A percentile compares a stretch with the other conserved stretches of the same genome.
Conservation (phyloP, 1,140 invertebrate genomes). For the Andrena cerasifolii region DNA sequence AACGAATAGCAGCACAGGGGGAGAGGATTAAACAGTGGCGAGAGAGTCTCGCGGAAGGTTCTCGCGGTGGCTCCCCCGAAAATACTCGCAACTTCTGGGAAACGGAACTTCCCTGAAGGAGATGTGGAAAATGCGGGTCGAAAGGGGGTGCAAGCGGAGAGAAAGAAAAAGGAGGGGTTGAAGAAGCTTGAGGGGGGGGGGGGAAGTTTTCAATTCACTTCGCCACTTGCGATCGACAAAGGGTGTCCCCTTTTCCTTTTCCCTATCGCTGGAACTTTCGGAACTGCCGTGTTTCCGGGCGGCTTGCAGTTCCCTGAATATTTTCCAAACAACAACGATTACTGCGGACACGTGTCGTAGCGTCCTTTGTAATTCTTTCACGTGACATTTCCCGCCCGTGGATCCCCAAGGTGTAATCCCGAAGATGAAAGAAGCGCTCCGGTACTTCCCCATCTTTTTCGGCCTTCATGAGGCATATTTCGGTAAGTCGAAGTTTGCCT, state of each 20-base stretch:
- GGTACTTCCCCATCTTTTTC: no score
- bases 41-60: slow-evolving; percentile 9
- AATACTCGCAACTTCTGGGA: slow-evolving; percentile 43
- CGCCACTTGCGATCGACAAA: slow-evolving; percentile 48
- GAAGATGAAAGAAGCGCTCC: background rate
- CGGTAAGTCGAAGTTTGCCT: no score
- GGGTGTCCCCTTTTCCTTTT: background rate
- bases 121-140: slow-evolving; percentile 39
- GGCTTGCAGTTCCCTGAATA: slow-evolving; percentile 54
- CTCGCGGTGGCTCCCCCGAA: slow-evolving; percentile 22
- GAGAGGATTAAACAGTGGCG: slow-evolving; percentile 5
- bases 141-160: slow-evolving; percentile 12
- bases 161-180: background rate
- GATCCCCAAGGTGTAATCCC: background rate
- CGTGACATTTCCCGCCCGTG: background rate
- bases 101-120: slow-evolving; percentile 18
- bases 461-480: no score
- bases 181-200: slow-evolving; percentile 51
- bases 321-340: slow-evolving; percentile 50
- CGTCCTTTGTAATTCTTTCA: no score
- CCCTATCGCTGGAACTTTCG: slow-evolving; percentile 44
- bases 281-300: slow-evolving; percentile 41
- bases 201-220: slow-evolving; percentile 63
- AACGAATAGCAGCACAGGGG: background rate
- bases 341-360: slow-evolving; percentile 20